phyloP scores from a whole-genome alignment of 2,888 invertebrate species.

The Ecliptopera silaceata region DNA sequence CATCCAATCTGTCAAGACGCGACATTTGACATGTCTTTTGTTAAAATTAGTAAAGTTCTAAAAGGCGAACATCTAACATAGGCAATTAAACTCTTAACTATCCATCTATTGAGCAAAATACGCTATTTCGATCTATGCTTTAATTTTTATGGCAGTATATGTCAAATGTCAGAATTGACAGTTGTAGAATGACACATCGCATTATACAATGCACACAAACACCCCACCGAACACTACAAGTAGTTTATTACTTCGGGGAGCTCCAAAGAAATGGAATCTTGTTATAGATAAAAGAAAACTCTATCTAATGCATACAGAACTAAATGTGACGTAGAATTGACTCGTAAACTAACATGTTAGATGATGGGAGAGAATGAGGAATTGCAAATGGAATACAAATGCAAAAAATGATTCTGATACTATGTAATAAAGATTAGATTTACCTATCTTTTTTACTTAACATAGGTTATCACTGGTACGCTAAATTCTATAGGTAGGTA shows the following conservation, averaged over 20 bases:
- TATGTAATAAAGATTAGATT: no score
- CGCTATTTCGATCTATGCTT: no score
- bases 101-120: no score
- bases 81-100: no score
- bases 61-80: no score
- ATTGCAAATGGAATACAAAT: constrained; percentile 26
- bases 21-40: no score
- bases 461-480: no score
- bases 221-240: constrained; percentile 47
- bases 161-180: constrained; percentile 15
- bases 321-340: constrained; percentile 48
- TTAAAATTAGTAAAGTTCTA: no score
- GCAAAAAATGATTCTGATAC: background rate
- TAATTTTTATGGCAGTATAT: no score
- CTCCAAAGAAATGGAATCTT: constrained; percentile 74
- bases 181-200: constrained; percentile 34
- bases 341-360: constrained; percentile 56
- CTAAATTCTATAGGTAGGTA: no score
- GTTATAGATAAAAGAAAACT: constrained; percentile 80
- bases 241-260: constrained; percentile 80
- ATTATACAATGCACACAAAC: constrained; percentile 49
- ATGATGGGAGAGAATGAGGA: constrained; percentile 51
- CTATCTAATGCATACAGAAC: constrained; percentile 70
- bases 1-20: no score
- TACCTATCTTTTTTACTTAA: no score